Conservation (phyloP, 2,888 invertebrate genomes). For the Diaperis boleti region DNA sequence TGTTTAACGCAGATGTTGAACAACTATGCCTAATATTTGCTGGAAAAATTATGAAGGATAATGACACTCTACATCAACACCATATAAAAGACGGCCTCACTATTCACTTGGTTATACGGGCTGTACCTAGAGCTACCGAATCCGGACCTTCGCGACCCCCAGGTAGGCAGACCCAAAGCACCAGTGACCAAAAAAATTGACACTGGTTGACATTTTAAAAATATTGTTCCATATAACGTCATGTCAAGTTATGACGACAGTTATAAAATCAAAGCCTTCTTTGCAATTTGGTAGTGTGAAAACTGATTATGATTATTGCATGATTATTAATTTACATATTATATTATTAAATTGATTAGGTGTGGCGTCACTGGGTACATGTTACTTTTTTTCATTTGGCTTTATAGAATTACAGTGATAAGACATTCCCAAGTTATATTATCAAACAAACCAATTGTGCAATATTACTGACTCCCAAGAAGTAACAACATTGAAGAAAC, state of each 20-base stretch:
- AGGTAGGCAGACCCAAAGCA: constrained; percentile 43
- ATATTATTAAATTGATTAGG: neutral
- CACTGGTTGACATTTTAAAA: no score
- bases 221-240: no score
- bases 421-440: no score
- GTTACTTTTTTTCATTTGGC: neutral
- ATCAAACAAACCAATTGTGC: neutral
- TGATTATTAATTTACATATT: neutral
- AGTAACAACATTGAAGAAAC: no score
- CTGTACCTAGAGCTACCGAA: constrained; percentile 73
- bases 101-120: constrained; percentile 93
- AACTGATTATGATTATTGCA: no score
- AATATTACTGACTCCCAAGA: no score
- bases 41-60: constrained; percentile 98
- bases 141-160: constrained; percentile 59
- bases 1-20: constrained; percentile 87
- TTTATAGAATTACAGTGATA: neutral
- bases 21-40: constrained; percentile 97
- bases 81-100: constrained; percentile 96
- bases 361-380: neutral
- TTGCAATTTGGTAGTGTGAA: no score
- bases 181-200: no score
- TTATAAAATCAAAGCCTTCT: no score
- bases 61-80: constrained; percentile 86
- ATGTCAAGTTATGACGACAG: no score